Conservation (phyloP, 64 coral and sea anemone genomes). For the Actinia equina region DNA sequence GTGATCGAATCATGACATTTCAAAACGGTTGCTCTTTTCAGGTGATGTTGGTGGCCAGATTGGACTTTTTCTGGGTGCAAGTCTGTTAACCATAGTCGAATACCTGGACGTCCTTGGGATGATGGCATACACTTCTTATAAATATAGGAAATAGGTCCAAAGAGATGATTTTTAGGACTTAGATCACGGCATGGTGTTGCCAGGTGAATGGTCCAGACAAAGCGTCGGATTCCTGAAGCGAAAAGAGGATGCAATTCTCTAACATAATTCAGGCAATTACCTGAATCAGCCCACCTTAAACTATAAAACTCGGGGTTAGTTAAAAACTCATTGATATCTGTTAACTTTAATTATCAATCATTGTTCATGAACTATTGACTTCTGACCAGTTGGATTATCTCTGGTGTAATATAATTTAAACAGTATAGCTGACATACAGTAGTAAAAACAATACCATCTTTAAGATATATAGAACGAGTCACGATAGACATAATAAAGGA, state of each 20-base stretch:
- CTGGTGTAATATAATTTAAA: too few species aligned
- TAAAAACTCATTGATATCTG: not conserved
- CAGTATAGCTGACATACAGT: too few species aligned
- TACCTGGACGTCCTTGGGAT: conserved; percentile 80
- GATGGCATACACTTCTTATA: conserved; percentile 78
- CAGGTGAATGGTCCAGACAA: not conserved
- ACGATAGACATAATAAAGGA: too few species aligned
- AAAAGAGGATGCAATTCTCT: not conserved
- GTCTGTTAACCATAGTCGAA: conserved; percentile 81
- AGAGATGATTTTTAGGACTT: not conserved
- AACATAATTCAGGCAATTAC: not conserved
- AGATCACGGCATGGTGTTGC: not conserved
- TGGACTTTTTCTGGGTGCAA: conserved; percentile 85
- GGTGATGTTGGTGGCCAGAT: conserved; percentile 95
- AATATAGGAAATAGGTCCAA: conserved; percentile 44
- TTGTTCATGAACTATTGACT: too few species aligned
- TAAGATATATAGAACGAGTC: too few species aligned
- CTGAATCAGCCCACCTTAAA: not conserved
- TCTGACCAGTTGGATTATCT: too few species aligned
- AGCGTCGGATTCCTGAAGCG: not conserved
- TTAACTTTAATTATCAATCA: too few species aligned
- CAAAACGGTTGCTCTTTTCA: not conserved
- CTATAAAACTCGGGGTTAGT: not conserved
- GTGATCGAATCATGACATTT: not conserved
- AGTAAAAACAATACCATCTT: too few species aligned